These are phyloP conservation scores for Lordiphosa fenestrarum DNA, from an alignment of 2,888 invertebrate species.

Conservation along the genomic window DNA sequence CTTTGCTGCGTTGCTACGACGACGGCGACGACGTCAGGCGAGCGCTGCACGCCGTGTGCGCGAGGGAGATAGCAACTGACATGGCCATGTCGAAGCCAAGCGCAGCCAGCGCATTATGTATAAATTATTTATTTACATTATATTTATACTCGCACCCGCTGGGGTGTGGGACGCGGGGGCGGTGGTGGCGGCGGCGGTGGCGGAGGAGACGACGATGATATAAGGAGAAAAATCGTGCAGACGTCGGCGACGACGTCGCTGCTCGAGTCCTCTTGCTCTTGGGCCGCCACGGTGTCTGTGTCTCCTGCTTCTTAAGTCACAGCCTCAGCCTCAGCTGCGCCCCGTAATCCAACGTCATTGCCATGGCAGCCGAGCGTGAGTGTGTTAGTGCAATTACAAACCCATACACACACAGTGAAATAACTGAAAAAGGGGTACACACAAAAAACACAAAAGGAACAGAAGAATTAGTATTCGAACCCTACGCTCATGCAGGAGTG, in stretches of 20 bases:
- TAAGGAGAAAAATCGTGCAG: constrained; percentile 25
- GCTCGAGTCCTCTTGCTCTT: constrained; percentile 7
- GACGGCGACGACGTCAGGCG: constrained; percentile 12
- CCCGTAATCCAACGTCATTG: constrained; percentile 17
- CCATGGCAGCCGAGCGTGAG: constrained; percentile 21
- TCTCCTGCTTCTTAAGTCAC: constrained; percentile 35
- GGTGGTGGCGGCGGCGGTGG: not conserved
- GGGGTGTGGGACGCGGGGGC: not conserved
- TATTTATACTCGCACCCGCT: constrained; percentile 43
- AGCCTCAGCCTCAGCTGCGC: constrained; percentile 16
- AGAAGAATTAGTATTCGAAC: constrained; percentile 26
- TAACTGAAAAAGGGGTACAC: constrained; percentile 32
- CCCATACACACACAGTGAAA: constrained; percentile 13
- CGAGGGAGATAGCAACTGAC: constrained; percentile 38
- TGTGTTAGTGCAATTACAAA: constrained; percentile 32
- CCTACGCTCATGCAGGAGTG: constrained; percentile 4
- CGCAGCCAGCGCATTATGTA: constrained; percentile 62
- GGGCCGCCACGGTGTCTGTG: constrained; percentile 49
- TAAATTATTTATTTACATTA: constrained; percentile 74
- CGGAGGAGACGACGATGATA: constrained; percentile 17
- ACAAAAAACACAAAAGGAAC: constrained; percentile 16
- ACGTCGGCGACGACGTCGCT: constrained; percentile 12
- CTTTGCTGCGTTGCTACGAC: constrained; percentile 43
- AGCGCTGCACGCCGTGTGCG: constrained; percentile 26
- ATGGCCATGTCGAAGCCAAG: constrained; percentile 25